Evolutionary conservation across 2,888 invertebrate species (phyloP).

Genomic region (Endotricha flammealis): DNA sequence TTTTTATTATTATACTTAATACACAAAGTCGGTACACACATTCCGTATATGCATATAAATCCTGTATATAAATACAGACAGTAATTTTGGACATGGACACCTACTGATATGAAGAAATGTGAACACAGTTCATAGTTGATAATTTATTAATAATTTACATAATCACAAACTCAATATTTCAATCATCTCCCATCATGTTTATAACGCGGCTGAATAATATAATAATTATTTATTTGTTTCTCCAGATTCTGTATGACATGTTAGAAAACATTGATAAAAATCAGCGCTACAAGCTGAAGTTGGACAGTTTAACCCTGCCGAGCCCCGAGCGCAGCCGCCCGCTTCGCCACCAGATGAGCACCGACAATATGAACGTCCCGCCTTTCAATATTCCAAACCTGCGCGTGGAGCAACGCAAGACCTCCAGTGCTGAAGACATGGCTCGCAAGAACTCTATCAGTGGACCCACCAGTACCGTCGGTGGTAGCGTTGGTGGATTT

Average conservation of each 20-base stretch:
- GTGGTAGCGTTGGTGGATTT: conserved; percentile 45
- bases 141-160: too few species aligned
- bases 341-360: conserved; percentile 88
- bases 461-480: conserved; percentile 42
- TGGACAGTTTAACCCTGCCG: conserved; percentile 86
- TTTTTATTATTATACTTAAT: too few species aligned
- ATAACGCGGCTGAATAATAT: too few species aligned
- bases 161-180: too few species aligned
- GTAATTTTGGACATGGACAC: too few species aligned
- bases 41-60: too few species aligned
- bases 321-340: conserved; percentile 87
- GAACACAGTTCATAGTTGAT: too few species aligned
- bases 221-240: not conserved
- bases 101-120: too few species aligned
- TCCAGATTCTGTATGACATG: conserved; percentile 92
- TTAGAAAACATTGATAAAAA: conserved; percentile 91
- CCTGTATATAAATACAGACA: too few species aligned
- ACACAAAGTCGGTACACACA: too few species aligned
- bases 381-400: conserved; percentile 94
- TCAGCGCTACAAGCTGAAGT: conserved; percentile 92
- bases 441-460: conserved; percentile 91
- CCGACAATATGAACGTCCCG: conserved; percentile 90
- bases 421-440: conserved; percentile 94
- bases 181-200: too few species aligned
- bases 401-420: conserved; percentile 91